Evolutionary conservation across 2,113 vertebrate genomes (phyloP).

Genomic region (Lipotes vexillifer): DNA sequence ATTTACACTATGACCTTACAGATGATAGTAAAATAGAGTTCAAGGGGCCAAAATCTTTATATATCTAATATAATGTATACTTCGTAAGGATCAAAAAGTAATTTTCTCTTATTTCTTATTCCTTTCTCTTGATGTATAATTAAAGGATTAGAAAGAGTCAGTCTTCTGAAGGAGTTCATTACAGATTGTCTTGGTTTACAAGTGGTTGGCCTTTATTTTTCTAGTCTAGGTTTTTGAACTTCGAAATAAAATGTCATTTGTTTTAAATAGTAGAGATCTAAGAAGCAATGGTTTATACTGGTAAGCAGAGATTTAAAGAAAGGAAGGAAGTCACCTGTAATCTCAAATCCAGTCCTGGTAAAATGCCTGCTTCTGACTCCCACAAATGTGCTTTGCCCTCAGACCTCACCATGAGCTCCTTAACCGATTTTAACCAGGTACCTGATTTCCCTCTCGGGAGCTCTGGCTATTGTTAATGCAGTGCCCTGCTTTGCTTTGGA

Average conservation of each 20-base stretch:
- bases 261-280: conserved; percentile 20
- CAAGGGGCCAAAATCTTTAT: background rate
- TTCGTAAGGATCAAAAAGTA: conserved; percentile 14
- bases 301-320: background rate
- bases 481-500: conserved; percentile 98
- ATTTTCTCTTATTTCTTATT: background rate
- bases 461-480: conserved; percentile 95
- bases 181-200: background rate
- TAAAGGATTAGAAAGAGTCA: conserved; percentile 12
- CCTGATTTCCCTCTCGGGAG: conserved; percentile 94
- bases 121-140: conserved; percentile 24
- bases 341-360: background rate
- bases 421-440: conserved; percentile 85
- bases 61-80: background rate
- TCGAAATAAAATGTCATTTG: conserved; percentile 14
- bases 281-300: conserved; percentile 15
- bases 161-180: background rate
- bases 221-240: conserved; percentile 30
- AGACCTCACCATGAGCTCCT: conserved; percentile 49
- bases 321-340: background rate
- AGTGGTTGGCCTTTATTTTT: conserved; percentile 33
- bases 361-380: background rate
- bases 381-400: background rate
- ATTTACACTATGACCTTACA: background rate
- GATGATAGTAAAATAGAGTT: background rate